Conservation (phyloP, 2,888 invertebrate genomes). For the Tipula lateralis region DNA sequence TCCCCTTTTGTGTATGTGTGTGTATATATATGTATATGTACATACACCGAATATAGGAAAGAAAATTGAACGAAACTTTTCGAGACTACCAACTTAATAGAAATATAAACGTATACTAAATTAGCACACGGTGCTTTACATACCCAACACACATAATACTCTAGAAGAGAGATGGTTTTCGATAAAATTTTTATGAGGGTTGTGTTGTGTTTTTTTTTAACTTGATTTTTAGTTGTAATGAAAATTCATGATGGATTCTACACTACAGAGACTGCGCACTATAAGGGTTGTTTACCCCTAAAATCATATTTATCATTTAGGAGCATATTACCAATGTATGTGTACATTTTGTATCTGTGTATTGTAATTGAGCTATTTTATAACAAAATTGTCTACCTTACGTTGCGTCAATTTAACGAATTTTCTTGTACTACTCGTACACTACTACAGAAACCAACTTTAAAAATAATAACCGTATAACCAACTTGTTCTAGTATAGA, state of each 20-base stretch:
- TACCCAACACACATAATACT: neutral
- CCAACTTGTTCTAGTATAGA: neutral
- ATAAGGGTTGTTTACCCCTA: constrained; percentile 24
- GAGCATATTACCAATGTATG: neutral
- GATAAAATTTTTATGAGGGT: neutral
- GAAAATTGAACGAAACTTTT: constrained; percentile 5
- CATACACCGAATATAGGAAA: neutral
- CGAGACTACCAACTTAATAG: neutral
- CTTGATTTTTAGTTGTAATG: neutral
- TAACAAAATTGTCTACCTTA: neutral
- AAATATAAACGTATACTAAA: neutral
- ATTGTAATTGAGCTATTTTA: neutral
- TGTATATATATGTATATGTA: neutral
- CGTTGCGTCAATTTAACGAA: constrained; percentile 1
- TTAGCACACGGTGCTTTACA: neutral
- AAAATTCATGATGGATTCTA: constrained; percentile 24
- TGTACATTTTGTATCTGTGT: neutral
- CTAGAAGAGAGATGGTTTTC: neutral
- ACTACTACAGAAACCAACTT: neutral
- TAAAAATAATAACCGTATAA: neutral
- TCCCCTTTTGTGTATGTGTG: neutral
- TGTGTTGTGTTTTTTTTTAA: neutral
- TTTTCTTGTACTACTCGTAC: neutral
- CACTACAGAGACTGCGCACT: neutral
- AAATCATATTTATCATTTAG: neutral